Conservation (phyloP, 2,888 invertebrate genomes). For the Caenorhabditis imperialis region DNA sequence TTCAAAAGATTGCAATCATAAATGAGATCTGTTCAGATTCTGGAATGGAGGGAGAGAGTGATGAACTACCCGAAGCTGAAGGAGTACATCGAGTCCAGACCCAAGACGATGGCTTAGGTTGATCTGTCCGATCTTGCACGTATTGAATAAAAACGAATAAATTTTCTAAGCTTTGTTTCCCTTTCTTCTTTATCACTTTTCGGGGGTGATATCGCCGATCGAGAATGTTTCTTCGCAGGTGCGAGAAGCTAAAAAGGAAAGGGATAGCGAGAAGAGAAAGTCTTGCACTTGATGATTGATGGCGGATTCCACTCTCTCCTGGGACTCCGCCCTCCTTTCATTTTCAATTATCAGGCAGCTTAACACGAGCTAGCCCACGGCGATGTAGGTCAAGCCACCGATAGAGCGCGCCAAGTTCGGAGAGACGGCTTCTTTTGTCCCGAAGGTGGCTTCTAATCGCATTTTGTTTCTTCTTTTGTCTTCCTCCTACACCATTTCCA, state of each 20-base stretch:
- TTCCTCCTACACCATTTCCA: background rate
- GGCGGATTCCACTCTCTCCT: slow-evolving; percentile 12
- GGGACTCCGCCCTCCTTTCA: slow-evolving; percentile 3
- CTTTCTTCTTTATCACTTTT: background rate
- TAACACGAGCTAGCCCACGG: slow-evolving; percentile 22
- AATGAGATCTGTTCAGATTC: slow-evolving; percentile 21
- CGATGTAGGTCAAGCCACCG: slow-evolving; percentile 21
- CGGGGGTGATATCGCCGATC: background rate
- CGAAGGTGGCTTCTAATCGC: slow-evolving; percentile 31
- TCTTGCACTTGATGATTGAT: slow-evolving; percentile 50
- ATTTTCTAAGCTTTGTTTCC: slow-evolving; percentile 1
- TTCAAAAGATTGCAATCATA: background rate
- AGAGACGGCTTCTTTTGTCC: slow-evolving; percentile 20
- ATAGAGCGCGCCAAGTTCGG: slow-evolving; percentile 16
- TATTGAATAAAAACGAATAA: slow-evolving; percentile 1
- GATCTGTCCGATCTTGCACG: background rate
- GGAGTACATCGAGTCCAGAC: slow-evolving; percentile 48
- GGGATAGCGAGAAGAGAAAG: slow-evolving; percentile 35
- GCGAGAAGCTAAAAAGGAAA: slow-evolving; percentile 31
- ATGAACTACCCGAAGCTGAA: slow-evolving; percentile 46
- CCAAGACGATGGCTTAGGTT: slow-evolving; percentile 17
- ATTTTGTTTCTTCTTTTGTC: slow-evolving; percentile 38
- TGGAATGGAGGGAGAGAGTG: slow-evolving; percentile 27
- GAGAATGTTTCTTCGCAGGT: slow-evolving; percentile 20
- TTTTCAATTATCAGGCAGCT: slow-evolving; percentile 41